Evolutionary conservation across 1,140 invertebrate genomes (phyloP).

Genomic region (Ridgeia piscesae): DNA sequence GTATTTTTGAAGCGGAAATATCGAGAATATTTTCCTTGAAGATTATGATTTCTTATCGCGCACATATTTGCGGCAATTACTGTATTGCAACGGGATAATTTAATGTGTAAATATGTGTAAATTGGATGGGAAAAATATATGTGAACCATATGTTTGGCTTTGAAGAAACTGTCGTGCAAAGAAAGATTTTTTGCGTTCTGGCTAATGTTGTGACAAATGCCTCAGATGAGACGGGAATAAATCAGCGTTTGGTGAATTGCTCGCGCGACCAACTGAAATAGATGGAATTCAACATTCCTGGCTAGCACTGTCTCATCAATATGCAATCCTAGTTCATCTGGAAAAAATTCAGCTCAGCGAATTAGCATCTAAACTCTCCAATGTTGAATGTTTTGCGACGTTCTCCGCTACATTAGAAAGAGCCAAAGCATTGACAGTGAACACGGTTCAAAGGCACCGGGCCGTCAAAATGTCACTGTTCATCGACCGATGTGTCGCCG

Average conservation of each 20-base stretch:
- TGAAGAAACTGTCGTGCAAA: no score
- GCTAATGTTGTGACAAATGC: background rate
- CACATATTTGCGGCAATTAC: no score
- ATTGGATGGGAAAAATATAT: no score
- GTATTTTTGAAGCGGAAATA: no score
- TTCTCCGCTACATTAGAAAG: background rate
- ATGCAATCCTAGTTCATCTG: background rate
- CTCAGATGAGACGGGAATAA: background rate
- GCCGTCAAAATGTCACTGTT: background rate
- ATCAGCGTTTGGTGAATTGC: background rate
- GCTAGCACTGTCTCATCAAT: background rate
- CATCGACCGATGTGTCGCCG: background rate
- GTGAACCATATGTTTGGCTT: no score
- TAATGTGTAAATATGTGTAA: no score
- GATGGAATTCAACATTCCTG: background rate
- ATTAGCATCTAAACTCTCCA: background rate
- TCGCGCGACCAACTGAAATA: background rate
- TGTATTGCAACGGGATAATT: no score
- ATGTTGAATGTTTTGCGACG: background rate
- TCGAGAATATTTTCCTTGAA: no score
- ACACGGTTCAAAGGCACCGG: background rate
- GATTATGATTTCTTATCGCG: no score
- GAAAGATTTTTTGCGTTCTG: no score
- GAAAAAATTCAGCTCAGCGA: background rate
- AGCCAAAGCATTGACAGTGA: background rate